These are phyloP conservation scores for Ernsta delagoae DNA, from an alignment of 2,888 invertebrate species.

Conservation along the genomic window DNA sequence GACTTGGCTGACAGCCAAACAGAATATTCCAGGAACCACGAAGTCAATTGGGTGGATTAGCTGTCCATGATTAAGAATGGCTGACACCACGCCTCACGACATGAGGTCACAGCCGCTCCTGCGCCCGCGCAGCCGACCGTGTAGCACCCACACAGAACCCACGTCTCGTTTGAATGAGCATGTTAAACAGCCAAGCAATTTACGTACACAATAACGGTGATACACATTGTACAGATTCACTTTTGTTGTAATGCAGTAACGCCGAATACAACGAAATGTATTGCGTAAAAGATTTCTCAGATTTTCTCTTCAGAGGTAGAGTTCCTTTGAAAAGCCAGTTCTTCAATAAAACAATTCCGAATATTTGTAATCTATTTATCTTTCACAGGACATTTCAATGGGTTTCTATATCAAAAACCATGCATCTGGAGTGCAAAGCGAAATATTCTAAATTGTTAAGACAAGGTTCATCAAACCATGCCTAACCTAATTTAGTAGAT, in stretches of 20 bases:
- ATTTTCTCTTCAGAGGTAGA: no score
- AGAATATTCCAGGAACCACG: background rate
- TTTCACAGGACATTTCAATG: no score
- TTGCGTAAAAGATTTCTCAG: background rate
- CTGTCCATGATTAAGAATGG: background rate
- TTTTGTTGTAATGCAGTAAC: background rate
- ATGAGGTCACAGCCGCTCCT: conserved; percentile 31
- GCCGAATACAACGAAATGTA: background rate
- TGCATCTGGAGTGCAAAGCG: background rate
- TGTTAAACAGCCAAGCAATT: conserved; percentile 23
- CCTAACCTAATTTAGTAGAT: background rate
- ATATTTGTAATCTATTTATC: no score
- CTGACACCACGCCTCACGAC: conserved; percentile 10
- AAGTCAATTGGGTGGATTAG: background rate
- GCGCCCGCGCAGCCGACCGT: conserved; percentile 25
- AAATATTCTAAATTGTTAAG: background rate
- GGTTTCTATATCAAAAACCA: no score
- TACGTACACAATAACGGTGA: conserved; percentile 6
- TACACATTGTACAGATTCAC: conserved; percentile 1
- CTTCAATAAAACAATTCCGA: background rate
- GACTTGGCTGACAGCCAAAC: no score
- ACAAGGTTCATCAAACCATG: background rate
- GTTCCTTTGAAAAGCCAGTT: no score
- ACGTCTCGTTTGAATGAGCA: conserved; percentile 20
- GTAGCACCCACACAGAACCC: conserved; percentile 23